Evolutionary conservation across 1,140 invertebrate species (phyloP).

Genomic region (Scylla paramamosain): DNA sequence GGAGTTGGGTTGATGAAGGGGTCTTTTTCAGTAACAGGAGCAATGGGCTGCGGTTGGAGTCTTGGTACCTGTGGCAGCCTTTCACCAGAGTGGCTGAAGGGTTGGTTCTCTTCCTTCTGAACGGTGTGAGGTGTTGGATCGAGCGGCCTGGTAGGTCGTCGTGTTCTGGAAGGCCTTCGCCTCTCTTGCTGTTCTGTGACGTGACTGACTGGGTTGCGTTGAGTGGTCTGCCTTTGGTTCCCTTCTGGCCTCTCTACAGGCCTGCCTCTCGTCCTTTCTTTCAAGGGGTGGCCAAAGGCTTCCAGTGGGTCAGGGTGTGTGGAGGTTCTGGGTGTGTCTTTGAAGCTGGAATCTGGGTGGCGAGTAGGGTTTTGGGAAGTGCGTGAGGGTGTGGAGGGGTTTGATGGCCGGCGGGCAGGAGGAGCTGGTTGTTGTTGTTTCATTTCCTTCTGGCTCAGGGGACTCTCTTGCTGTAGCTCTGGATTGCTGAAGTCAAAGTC

Average conservation of each 20-base stretch:
- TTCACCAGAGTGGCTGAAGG: conserved; percentile 5
- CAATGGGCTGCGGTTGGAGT: conserved; percentile 16
- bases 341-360: background rate
- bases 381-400: background rate
- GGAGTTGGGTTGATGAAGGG: conserved; percentile 30
- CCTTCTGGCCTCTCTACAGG: background rate
- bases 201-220: conserved; percentile 33
- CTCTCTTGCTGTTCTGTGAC: background rate
- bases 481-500: background rate
- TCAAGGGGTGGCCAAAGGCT: conserved; percentile 4
- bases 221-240: background rate
- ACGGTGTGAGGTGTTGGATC: background rate
- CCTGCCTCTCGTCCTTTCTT: background rate
- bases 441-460: background rate
- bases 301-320: background rate
- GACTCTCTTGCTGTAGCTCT: conserved; percentile 62
- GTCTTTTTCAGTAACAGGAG: background rate
- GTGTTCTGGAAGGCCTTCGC: conserved; percentile 46
- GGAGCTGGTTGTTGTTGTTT: background rate
- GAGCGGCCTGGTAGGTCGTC: background rate
- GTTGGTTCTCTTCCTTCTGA: background rate
- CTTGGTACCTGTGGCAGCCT: background rate
- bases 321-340: background rate
- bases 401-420: background rate
- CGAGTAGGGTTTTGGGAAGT: background rate